These are phyloP conservation scores for Mola mola DNA, from an alignment of 2,113 vertebrate species.

Conservation along the genomic window DNA sequence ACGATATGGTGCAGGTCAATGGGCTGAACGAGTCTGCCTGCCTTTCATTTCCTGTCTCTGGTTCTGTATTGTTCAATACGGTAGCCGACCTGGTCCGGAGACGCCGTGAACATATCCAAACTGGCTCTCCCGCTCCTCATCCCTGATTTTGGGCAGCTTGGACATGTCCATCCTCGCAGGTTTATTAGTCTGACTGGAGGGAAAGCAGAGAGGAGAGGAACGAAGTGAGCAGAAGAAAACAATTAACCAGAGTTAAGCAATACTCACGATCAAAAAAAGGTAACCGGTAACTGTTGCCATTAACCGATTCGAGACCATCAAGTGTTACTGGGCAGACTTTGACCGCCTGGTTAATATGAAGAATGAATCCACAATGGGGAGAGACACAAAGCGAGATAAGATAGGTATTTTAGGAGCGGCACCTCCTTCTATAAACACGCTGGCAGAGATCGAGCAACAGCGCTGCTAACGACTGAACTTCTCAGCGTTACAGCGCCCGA, in stretches of 20 bases:
- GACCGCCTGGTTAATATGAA: too few species aligned
- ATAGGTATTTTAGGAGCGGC: too few species aligned
- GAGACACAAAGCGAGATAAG: too few species aligned
- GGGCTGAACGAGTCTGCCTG: not conserved
- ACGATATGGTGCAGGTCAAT: not conserved
- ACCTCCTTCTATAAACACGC: conserved; percentile 12
- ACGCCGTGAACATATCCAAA: conserved; percentile 97
- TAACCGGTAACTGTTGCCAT: not conserved
- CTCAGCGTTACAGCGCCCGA: conserved; percentile 8
- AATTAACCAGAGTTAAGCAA: not conserved
- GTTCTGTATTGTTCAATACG: not conserved
- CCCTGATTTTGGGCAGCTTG: conserved; percentile 92
- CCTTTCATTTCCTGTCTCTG: not conserved
- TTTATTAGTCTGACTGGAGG: conserved; percentile 57
- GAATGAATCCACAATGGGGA: too few species aligned
- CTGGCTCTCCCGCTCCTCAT: conserved; percentile 91
- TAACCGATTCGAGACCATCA: not conserved
- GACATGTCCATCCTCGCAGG: conserved; percentile 91
- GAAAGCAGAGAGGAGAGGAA: conserved; percentile 7
- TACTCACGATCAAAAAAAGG: not conserved
- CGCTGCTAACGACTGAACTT: conserved; percentile 16
- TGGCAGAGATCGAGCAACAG: conserved; percentile 22
- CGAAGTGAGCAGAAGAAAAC: not conserved
- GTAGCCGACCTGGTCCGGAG: conserved; percentile 90
- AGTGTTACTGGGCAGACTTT: too few species aligned